Evolutionary conservation across 2,113 vertebrate genomes (phyloP).

Genomic region (Triplophysa tibetana): DNA sequence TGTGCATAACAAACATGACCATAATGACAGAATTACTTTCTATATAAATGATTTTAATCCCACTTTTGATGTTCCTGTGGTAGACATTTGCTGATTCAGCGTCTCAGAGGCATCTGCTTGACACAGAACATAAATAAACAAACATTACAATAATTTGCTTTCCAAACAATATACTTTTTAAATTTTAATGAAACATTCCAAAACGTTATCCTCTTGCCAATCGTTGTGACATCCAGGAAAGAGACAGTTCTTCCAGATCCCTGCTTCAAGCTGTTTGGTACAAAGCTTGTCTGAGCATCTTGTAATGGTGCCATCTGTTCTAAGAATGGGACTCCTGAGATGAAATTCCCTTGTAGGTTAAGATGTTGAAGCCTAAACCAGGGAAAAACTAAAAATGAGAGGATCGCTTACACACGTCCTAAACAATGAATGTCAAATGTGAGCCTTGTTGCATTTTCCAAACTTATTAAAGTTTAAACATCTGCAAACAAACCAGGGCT

Average conservation of each 20-base stretch:
- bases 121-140: not conserved
- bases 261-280: not conserved
- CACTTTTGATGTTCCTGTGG: not conserved
- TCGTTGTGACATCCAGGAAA: not conserved
- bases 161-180: not conserved
- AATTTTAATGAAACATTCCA: slow-evolving; percentile 12
- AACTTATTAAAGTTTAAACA: not conserved
- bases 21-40: not conserved
- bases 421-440: not conserved
- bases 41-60: not conserved
- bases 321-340: slow-evolving; percentile 79
- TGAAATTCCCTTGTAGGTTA: slow-evolving; percentile 80
- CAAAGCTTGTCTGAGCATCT: slow-evolving; percentile 13
- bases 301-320: slow-evolving; percentile 53
- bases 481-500: not conserved
- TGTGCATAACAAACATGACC: not conserved
- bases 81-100: not conserved
- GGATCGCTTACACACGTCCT: not conserved
- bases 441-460: not conserved
- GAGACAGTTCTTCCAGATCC: not conserved
- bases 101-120: slow-evolving; percentile 1
- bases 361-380: slow-evolving; percentile 77
- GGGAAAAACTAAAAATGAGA: not conserved
- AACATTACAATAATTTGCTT: not conserved
- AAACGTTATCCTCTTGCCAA: slow-evolving; percentile 17